A percentile compares a stretch with the other conserved stretches of the same genome.
Conservation (phyloP, 64 coral and sea anemone species). For the Astreopora myriophthalma region DNA sequence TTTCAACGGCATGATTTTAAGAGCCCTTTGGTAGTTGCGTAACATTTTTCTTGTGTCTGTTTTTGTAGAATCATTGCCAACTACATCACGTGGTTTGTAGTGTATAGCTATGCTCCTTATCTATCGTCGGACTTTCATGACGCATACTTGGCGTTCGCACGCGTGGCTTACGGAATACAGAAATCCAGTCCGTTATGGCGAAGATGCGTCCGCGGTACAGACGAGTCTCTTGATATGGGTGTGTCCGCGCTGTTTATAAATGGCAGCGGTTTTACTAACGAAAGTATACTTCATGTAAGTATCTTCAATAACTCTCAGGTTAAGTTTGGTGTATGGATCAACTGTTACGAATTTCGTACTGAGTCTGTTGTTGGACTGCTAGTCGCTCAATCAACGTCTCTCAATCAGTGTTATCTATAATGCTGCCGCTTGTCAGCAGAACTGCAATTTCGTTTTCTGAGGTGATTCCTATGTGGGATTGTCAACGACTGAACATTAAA, state of each 20-base stretch:
- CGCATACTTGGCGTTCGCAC: background rate
- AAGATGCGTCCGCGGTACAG: constrained; percentile 22
- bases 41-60: background rate
- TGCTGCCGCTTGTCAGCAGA: too few relatives aligned
- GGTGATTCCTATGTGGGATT: too few relatives aligned
- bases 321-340: background rate
- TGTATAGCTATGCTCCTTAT: background rate
- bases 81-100: constrained; percentile 2
- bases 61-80: background rate
- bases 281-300: constrained; percentile 24
- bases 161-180: background rate
- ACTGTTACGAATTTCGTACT: too few relatives aligned
- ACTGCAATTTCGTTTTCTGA: too few relatives aligned
- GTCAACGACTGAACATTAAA: too few relatives aligned
- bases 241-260: constrained; percentile 20
- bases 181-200: constrained; percentile 32
- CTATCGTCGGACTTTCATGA: constrained; percentile 13
- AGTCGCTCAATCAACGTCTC: too few relatives aligned
- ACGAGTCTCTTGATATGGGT: constrained; percentile 4
- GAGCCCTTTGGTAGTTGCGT: background rate
- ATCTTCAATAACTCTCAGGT: background rate
- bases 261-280: constrained; percentile 19
- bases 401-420: too few relatives aligned
- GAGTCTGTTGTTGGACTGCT: too few relatives aligned
- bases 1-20: background rate